These are phyloP conservation scores for Myotis pilosus DNA, from an alignment of 2,797 vertebrate genomes.

Conservation along the genomic window DNA sequence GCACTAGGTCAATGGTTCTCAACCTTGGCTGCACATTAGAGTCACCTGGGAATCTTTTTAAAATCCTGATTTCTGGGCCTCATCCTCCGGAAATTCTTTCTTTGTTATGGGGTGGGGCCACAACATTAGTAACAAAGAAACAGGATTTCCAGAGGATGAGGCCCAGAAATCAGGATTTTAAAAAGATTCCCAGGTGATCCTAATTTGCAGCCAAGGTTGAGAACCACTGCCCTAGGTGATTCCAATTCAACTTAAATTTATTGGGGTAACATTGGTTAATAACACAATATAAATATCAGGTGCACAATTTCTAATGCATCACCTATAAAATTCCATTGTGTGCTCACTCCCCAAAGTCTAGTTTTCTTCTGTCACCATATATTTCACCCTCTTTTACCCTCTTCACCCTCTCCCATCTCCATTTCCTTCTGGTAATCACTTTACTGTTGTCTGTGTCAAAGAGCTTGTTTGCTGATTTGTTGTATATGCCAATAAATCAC, in stretches of 20 bases:
- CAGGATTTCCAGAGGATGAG: too few relatives aligned
- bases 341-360: not conserved
- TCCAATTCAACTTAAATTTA: not conserved
- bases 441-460: not conserved
- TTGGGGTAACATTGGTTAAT: not conserved
- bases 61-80: too few relatives aligned
- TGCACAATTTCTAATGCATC: not conserved
- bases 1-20: not conserved
- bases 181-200: too few relatives aligned
- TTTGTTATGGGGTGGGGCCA: too few relatives aligned
- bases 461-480: not conserved
- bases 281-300: not conserved
- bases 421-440: not conserved
- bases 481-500: not conserved
- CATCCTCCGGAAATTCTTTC: too few relatives aligned
- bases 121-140: too few relatives aligned
- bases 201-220: too few relatives aligned
- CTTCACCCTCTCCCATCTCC: not conserved
- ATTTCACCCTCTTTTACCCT: not conserved
- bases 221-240: not conserved
- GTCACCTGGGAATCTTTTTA: too few relatives aligned
- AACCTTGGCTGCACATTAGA: too few relatives aligned
- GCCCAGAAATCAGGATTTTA: too few relatives aligned
- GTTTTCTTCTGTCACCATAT: not conserved
- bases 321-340: not conserved